phyloP scores from a whole-genome alignment of 92 coral and sea anemone genomes.

The Epizoanthus illoricatus region DNA sequence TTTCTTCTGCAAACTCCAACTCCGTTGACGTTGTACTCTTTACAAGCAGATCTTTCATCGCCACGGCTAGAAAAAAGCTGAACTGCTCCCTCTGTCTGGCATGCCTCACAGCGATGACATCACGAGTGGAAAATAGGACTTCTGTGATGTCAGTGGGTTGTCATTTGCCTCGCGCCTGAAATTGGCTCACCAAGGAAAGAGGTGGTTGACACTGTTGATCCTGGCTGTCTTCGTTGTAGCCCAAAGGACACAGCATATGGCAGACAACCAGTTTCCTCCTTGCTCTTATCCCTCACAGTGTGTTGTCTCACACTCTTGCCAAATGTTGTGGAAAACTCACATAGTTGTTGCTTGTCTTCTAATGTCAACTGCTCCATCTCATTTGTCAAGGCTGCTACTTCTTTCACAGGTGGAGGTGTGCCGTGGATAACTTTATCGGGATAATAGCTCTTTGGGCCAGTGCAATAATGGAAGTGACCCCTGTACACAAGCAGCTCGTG shows the following conservation, averaged over 20 bases:
- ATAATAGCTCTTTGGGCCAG: slow-evolving; percentile 57
- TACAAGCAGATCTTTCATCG: no score
- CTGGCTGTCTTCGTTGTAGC: slow-evolving; percentile 44
- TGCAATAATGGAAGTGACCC: slow-evolving; percentile 47
- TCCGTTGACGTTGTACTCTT: slow-evolving; percentile 29
- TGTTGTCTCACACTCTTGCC: slow-evolving; percentile 58
- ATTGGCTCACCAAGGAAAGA: slow-evolving; percentile 45
- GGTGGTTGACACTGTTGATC: slow-evolving; percentile 40
- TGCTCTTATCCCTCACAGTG: slow-evolving; percentile 55
- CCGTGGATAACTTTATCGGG: slow-evolving; percentile 37
- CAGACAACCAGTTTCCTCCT: slow-evolving; percentile 53
- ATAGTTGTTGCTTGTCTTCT: slow-evolving; percentile 44
- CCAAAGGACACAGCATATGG: slow-evolving; percentile 52
- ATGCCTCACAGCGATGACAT: slow-evolving; percentile 50
- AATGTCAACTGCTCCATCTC: slow-evolving; percentile 27
- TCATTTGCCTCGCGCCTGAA: slow-evolving; percentile 32
- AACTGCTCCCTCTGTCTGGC: slow-evolving; percentile 48
- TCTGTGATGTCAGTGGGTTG: slow-evolving; percentile 47
- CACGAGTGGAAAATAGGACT: slow-evolving; percentile 44
- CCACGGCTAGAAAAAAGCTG: no score
- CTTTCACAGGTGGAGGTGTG: slow-evolving; percentile 29
- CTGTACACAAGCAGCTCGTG: slow-evolving; percentile 48
- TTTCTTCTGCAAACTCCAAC: slow-evolving; percentile 50
- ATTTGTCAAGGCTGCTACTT: slow-evolving; percentile 5
- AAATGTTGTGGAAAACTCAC: slow-evolving; percentile 41